A percentile compares a stretch with the other conserved stretches of the same genome.
These are phyloP conservation scores for Ooceraea biroi DNA, from an alignment of 1,140 invertebrate species.

Conservation along the genomic window DNA sequence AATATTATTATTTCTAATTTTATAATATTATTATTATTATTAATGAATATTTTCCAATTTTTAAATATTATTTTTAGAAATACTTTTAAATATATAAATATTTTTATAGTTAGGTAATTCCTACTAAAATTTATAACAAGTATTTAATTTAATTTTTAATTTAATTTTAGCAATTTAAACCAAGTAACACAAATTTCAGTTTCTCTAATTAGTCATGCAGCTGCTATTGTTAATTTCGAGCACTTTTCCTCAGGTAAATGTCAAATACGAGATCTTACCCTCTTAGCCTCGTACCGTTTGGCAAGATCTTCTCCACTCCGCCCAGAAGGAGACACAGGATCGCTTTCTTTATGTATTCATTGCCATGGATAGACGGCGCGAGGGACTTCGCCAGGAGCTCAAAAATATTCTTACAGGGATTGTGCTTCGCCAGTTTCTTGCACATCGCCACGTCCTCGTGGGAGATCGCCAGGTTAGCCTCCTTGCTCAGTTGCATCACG, in stretches of 20 bases:
- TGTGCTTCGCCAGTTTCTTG: slow-evolving; percentile 93
- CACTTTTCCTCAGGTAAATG: background rate
- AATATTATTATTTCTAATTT: background rate
- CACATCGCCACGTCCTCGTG: slow-evolving; percentile 96
- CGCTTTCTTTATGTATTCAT: slow-evolving; percentile 98
- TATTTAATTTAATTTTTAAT: too few relatives aligned
- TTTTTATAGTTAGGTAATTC: background rate
- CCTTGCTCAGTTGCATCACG: slow-evolving; percentile 95
- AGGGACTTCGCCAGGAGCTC: slow-evolving; percentile 96
- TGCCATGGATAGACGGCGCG: slow-evolving; percentile 99
- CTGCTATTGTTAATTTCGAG: background rate
- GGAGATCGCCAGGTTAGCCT: slow-evolving; percentile 93
- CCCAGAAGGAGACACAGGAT: slow-evolving; percentile 98
- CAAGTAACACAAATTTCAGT: too few relatives aligned
- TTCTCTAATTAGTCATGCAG: background rate
- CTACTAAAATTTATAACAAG: background rate
- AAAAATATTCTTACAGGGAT: slow-evolving; percentile 92
- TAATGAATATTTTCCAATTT: background rate
- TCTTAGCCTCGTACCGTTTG: slow-evolving; percentile 98
- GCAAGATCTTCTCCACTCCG: slow-evolving; percentile 97
- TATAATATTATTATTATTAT: background rate
- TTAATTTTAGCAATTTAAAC: too few relatives aligned
- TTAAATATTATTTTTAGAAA: too few relatives aligned
- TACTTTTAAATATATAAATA: background rate
- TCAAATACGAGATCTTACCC: slow-evolving; percentile 88